Evolutionary conservation across 2,797 vertebrate species (phyloP).

Genomic region (Gadopsis marmoratus): DNA sequence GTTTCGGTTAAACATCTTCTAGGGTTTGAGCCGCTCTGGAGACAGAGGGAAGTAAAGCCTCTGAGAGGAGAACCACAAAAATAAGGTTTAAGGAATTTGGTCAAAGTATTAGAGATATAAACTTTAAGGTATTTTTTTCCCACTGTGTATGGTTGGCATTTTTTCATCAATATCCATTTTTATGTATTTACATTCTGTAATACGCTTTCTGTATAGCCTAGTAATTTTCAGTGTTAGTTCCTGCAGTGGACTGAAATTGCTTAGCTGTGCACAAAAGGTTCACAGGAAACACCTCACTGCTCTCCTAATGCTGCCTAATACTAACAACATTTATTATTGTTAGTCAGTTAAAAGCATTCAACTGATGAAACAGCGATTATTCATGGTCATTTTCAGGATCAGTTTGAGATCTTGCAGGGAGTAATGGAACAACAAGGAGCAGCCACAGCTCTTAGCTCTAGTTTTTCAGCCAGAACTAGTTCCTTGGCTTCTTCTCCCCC

Average conservation of each 20-base stretch:
- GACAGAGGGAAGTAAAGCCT: conserved; percentile 19
- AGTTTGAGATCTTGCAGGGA: neutral
- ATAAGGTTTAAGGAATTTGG: neutral
- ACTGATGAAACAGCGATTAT: neutral
- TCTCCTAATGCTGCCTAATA: neutral
- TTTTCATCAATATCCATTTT: neutral
- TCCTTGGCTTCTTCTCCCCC: conserved; percentile 7
- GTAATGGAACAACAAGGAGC: neutral
- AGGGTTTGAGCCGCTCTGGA: conserved; percentile 59
- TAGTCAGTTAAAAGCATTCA: neutral
- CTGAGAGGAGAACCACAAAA: neutral
- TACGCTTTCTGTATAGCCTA: neutral
- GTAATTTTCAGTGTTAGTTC: neutral
- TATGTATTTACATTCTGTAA: conserved; percentile 11
- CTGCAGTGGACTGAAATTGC: neutral
- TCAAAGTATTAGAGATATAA: conserved; percentile 6
- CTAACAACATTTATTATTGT: neutral
- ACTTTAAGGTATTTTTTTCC: neutral
- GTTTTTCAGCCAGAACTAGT: neutral
- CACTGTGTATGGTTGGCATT: neutral
- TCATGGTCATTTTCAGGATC: neutral
- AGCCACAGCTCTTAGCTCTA: neutral
- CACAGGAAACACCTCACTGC: neutral
- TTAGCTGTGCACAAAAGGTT: neutral
- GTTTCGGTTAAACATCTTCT: conserved; percentile 64